Evolutionary conservation across 2,888 invertebrate species (phyloP).

Genomic region (Agonopterix arenella): DNA sequence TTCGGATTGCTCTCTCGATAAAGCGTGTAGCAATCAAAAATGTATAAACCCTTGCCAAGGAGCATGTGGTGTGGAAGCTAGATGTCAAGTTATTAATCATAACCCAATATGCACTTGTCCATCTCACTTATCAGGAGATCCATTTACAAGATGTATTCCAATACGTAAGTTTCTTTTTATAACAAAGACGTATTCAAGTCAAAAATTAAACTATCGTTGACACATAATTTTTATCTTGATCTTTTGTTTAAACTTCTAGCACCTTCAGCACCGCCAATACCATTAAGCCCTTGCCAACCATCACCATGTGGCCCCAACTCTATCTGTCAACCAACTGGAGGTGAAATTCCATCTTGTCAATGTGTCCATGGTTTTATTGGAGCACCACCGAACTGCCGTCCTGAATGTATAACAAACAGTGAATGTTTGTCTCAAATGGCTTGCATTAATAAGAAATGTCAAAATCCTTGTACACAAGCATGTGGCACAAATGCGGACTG

Average conservation of each 20-base stretch:
- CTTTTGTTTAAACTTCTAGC: constrained; percentile 27
- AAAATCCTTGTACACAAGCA: constrained; percentile 84
- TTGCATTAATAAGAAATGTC: constrained; percentile 86
- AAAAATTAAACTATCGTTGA: neutral
- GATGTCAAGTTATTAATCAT: constrained; percentile 86
- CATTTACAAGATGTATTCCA: constrained; percentile 77
- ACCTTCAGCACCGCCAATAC: constrained; percentile 36
- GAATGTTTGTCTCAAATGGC: constrained; percentile 82
- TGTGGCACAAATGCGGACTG: constrained; percentile 87
- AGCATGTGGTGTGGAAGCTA: constrained; percentile 85
- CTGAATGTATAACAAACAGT: constrained; percentile 84
- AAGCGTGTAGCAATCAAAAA: constrained; percentile 83
- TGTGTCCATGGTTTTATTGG: constrained; percentile 82
- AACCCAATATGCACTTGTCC: constrained; percentile 84
- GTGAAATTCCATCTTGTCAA: constrained; percentile 81
- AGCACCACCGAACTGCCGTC: constrained; percentile 83
- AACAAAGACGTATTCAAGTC: neutral
- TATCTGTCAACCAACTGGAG: constrained; percentile 76
- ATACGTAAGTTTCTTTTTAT: constrained; percentile 54
- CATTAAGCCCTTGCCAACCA: constrained; percentile 81
- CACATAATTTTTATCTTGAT: neutral
- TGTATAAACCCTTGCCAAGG: constrained; percentile 86
- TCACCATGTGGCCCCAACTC: constrained; percentile 87
- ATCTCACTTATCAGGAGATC: constrained; percentile 80
- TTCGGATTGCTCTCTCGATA: constrained; percentile 82